Conservation (phyloP, 2,113 vertebrate genomes). For the Camelus bactrianus region DNA sequence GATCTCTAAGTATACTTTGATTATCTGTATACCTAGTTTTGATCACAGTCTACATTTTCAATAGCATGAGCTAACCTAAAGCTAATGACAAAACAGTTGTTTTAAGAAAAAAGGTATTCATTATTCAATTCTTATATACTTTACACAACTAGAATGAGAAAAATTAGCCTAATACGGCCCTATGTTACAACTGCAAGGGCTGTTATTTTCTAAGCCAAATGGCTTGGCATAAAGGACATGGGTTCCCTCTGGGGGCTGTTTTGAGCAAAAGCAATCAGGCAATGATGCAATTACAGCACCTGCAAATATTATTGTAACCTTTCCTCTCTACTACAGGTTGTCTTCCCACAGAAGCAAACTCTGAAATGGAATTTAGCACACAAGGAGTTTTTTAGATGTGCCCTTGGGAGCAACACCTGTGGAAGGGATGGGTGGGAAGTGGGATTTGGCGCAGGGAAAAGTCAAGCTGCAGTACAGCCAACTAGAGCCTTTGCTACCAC, state of each 20-base stretch:
- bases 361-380: background rate
- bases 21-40: background rate
- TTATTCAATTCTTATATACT: background rate
- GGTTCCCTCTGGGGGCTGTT: background rate
- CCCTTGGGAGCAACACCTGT: background rate
- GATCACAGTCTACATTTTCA: background rate
- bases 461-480: background rate
- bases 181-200: background rate
- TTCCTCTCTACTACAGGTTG: background rate
- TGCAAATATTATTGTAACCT: conserved; percentile 61
- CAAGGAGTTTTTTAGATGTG: background rate
- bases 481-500: too few species aligned
- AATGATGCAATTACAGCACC: background rate
- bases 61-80: background rate
- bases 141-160: background rate
- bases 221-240: background rate
- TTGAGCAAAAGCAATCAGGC: conserved; percentile 39
- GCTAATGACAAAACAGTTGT: background rate
- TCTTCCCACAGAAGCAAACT: background rate
- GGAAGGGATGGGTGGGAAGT: background rate
- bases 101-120: background rate
- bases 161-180: background rate
- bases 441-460: background rate
- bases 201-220: conserved; percentile 41
- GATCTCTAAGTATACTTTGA: background rate